Evolutionary conservation across 1,140 invertebrate species (phyloP), one percentile per base, ranked within the genome.

Genomic region (Cherax destructor): DNA sequence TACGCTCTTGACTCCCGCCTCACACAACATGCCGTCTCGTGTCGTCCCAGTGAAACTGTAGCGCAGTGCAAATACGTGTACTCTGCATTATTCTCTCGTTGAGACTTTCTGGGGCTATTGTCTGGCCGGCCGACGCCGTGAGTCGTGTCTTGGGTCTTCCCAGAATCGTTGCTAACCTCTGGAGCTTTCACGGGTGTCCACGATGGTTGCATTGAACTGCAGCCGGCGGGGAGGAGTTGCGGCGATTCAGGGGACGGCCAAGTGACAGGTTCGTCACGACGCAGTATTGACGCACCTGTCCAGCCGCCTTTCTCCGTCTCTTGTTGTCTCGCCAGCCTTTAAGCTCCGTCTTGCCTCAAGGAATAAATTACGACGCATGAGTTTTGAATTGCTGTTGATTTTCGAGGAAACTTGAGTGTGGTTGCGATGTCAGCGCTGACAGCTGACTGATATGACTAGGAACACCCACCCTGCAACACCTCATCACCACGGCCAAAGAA

Each of bases 341-440:
- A 52, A 61, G 24, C 69, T 59, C 50, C 65, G n/a, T 21, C 79
- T 11, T 80, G 18, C 77, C 52, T 72, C 56, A 59, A 76, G 87
- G 80, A 89, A 83, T 72, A 89, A 83, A 89, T 89, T 89, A 89
- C 87, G 24, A 49, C 74, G 79, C 87, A 83, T 83, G 79, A 89
- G 65, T 89, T 56, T 47, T 89, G 87, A 56, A 21, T 83, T 89
- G 87, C 79, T 76, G 76, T 89, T 77, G 79, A 83, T 59, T 72
- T 61, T 56, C 79, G 79, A 56, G 79, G 81, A 76, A 59, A 76
- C 65, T 83, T 77, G 87, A 89, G 61, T 81, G 87, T 59, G 87
- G 78, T 50, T 47, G 86, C 50, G 77, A 61, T 89, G 87, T 76
- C 80, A 65, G 41, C 83, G 78, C 74, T 86, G 74, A 86, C 49